Evolutionary conservation across 1,140 invertebrate genomes (phyloP).

Genomic region (Cyclina sinensis): DNA sequence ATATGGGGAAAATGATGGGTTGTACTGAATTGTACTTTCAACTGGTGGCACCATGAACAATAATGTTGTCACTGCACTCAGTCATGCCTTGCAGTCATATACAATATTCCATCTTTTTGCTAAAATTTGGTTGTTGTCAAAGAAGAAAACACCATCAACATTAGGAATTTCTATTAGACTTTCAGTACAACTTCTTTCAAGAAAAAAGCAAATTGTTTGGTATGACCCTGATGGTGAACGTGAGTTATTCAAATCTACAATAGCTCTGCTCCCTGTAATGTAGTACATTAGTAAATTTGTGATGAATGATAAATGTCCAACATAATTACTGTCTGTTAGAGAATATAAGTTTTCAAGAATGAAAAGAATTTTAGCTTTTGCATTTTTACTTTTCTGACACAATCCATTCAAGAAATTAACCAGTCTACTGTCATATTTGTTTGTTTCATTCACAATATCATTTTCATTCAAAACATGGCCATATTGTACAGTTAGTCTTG

Average conservation of each 20-base stretch:
- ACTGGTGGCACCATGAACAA: no score
- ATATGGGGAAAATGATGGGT: no score
- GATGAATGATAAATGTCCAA: neutral
- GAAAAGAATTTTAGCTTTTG: neutral
- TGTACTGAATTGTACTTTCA: no score
- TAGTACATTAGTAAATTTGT: neutral
- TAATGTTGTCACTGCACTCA: neutral
- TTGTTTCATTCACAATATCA: neutral
- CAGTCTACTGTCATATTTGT: neutral
- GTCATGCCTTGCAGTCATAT: neutral
- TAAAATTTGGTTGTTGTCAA: conserved; percentile 9
- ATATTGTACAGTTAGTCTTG: neutral
- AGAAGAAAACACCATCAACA: neutral
- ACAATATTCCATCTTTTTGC: neutral
- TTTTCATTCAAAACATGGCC: neutral
- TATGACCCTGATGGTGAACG: neutral
- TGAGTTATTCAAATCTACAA: neutral
- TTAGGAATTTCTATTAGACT: no score
- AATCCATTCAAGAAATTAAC: neutral
- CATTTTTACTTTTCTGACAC: neutral
- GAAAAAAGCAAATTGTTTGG: no score
- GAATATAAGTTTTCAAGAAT: neutral
- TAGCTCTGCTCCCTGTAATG: neutral
- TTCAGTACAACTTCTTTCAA: no score
- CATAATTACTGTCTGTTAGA: neutral